Evolutionary conservation across 35 echinoderm and acorn worm species (phyloP), one percentile per base, ranked within the genome.

Genomic region (Amphiura filiformis): DNA sequence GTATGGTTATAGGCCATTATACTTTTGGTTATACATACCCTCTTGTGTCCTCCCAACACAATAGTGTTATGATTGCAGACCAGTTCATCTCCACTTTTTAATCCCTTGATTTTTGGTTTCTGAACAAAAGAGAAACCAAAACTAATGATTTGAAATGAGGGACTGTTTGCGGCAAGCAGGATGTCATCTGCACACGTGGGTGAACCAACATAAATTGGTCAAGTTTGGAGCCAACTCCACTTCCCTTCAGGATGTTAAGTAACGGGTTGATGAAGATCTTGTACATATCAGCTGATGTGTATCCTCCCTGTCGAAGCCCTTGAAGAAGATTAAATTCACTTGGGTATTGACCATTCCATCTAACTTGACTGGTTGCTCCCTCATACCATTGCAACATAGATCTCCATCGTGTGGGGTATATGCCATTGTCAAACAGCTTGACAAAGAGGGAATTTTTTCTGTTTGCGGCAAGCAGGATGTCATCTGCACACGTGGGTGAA

Each of bases 271-370:
- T 70, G 61, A 70, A 70, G 61, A 70, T 70, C 61, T 70, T 70
- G 61, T 70, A 70, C 61, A 70, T 70, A 70, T 70, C 61, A 13
- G 61, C 26, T 70, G 61, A 70, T 70, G 61, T 70, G 61, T 23
- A 70, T 70, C 61, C 61, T 70, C 61, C 61, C 26, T 70, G 9
- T n/a, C 28, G 15, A 2, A 70, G 26, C 26, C 61, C 61, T 3
- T 70, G 61, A 13, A 70, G 61, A 30, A 70, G 61, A 13, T 70
- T 30, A 70, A 70, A 70, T 23, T 70, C 28, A 13, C 61, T 70
- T 70, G 61, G 26, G 11, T 70, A 70, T 23, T 70, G 61, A 23
- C 26, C 26, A 70, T 70, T 70, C 61, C 61, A 70, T 70, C 61
- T 70, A 3, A 70, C 61, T 70, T 70, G 61, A 23, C 61, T 70